Percentiles rank a stretch among this genome's conserved stretches.
Evolutionary conservation across 2,113 vertebrate species (phyloP).

Genomic region (Bagarius yarrelli): DNA sequence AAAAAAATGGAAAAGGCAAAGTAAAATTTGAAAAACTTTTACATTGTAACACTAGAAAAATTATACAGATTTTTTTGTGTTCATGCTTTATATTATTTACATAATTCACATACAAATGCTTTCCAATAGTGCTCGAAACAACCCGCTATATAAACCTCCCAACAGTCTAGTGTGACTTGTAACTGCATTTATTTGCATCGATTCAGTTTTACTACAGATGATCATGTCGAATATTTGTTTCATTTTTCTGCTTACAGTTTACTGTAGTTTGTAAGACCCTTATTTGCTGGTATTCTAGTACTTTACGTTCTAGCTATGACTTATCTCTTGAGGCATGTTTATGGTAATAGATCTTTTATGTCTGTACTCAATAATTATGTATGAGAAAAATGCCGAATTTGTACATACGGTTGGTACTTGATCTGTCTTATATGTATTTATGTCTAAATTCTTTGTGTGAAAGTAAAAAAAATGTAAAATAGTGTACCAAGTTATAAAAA

Average conservation of each 20-base stretch:
- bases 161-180: not conserved
- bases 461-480: too few relatives aligned
- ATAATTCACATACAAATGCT: too few relatives aligned
- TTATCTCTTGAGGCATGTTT: not conserved
- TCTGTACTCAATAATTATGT: not conserved
- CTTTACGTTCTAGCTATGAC: not conserved
- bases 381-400: not conserved
- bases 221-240: not conserved
- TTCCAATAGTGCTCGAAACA: not conserved
- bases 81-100: too few relatives aligned
- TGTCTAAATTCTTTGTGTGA: not conserved
- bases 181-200: not conserved
- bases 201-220: too few relatives aligned
- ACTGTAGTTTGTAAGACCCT: not conserved
- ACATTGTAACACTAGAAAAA: too few relatives aligned
- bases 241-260: too few relatives aligned
- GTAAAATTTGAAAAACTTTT: not conserved
- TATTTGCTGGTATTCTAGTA: not conserved
- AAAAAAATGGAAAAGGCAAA: not conserved
- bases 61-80: too few relatives aligned
- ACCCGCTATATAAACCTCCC: not conserved
- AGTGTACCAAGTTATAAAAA: too few relatives aligned
- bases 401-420: too few relatives aligned
- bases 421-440: too few relatives aligned
- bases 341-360: not conserved